These are phyloP conservation scores for Diachrysia chrysitis DNA, from an alignment of 2,888 invertebrate genomes.

Conservation along the genomic window DNA sequence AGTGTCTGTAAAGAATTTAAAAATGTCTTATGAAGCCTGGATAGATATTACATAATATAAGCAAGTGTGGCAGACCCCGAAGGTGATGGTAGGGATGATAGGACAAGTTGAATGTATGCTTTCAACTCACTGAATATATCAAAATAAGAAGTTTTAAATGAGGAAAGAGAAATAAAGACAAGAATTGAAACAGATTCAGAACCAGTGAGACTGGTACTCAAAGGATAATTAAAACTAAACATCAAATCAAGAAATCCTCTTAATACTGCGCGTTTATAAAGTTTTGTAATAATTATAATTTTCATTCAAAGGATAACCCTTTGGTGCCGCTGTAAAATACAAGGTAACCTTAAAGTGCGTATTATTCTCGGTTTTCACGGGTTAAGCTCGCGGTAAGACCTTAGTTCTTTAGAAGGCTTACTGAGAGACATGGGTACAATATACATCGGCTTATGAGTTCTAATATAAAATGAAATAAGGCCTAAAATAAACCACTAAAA, in stretches of 20 bases:
- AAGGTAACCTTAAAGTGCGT: neutral
- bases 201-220: too few relatives aligned
- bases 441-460: neutral
- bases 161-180: too few relatives aligned
- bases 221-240: too few relatives aligned
- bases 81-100: too few relatives aligned
- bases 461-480: slow-evolving; percentile 1
- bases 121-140: too few relatives aligned
- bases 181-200: too few relatives aligned
- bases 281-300: neutral
- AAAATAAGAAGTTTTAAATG: too few relatives aligned
- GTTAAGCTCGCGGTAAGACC: neutral
- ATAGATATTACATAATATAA: too few relatives aligned
- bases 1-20: too few relatives aligned
- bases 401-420: slow-evolving; percentile 1
- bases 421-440: neutral
- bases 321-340: neutral
- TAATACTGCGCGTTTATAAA: neutral
- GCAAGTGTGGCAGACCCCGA: too few relatives aligned
- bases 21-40: too few relatives aligned
- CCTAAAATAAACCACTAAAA: neutral
- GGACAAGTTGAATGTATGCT: too few relatives aligned
- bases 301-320: neutral
- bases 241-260: neutral
- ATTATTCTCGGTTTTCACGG: neutral